phyloP scores from a whole-genome alignment of 2,888 invertebrate genomes.

The Microctonus hyperodae region DNA sequence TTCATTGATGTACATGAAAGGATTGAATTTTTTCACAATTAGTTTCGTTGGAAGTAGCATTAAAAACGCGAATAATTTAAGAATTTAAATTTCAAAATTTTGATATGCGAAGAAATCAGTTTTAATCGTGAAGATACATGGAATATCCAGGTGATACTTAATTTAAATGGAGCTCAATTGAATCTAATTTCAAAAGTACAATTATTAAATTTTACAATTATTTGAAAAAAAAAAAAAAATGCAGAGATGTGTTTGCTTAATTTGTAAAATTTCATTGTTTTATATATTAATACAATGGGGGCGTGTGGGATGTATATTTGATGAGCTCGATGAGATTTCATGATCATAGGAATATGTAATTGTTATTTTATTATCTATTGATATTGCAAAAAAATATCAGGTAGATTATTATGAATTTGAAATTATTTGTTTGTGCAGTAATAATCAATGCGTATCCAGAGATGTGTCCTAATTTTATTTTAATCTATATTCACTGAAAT shows the following conservation, averaged over 20 bases:
- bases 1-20: too few relatives aligned
- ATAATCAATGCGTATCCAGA: conserved; percentile 36
- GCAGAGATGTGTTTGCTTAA: too few relatives aligned
- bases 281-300: conserved; percentile 37
- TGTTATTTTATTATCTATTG: not conserved
- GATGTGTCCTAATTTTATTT: conserved; percentile 48
- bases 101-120: too few relatives aligned
- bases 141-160: not conserved
- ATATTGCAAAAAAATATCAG: not conserved
- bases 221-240: too few relatives aligned
- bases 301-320: conserved; percentile 26
- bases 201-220: too few relatives aligned
- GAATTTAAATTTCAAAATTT: not conserved
- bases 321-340: not conserved
- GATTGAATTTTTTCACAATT: too few relatives aligned
- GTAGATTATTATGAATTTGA: conserved; percentile 13
- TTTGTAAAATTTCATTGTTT: conserved; percentile 27
- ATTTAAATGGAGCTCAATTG: not conserved
- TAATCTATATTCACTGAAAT: conserved; percentile 41
- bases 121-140: not conserved
- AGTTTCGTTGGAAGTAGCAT: too few relatives aligned
- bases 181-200: too few relatives aligned
- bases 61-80: not conserved
- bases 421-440: conserved; percentile 34
- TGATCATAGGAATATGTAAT: not conserved